A percentile compares a stretch with the other conserved stretches of the same genome.
These are phyloP conservation scores for Andinoacara biseriatus DNA, from an alignment of 2,113 vertebrate species.

Conservation along the genomic window DNA sequence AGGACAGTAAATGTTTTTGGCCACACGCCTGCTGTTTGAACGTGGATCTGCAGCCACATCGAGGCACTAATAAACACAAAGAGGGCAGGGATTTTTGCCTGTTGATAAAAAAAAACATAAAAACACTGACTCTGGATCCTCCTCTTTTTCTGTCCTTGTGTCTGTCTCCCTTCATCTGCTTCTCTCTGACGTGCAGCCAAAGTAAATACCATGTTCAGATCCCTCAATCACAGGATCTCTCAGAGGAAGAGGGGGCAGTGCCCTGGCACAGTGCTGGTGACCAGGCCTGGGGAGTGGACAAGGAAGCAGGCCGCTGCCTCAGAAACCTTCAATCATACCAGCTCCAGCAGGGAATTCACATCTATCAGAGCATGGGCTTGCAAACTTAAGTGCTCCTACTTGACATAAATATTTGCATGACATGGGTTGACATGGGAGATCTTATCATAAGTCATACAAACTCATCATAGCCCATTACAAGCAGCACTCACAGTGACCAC, in stretches of 20 bases:
- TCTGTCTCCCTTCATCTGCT: slow-evolving; percentile 36
- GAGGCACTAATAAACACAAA: slow-evolving; percentile 30
- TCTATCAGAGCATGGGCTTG: slow-evolving; percentile 68
- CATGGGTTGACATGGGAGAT: slow-evolving; percentile 71
- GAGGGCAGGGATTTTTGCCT: slow-evolving; percentile 21
- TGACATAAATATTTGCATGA: slow-evolving; percentile 80
- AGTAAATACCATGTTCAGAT: slow-evolving; percentile 68
- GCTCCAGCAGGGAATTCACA: slow-evolving; percentile 66
- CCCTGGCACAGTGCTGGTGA: slow-evolving; percentile 65
- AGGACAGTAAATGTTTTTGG: slow-evolving; percentile 37
- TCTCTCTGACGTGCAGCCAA: slow-evolving; percentile 64
- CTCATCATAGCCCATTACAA: slow-evolving; percentile 69
- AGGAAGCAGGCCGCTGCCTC: slow-evolving; percentile 71
- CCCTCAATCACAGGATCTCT: slow-evolving; percentile 78
- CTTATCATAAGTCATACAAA: slow-evolving; percentile 76
- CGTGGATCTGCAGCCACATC: slow-evolving; percentile 18
- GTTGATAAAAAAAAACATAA: slow-evolving; percentile 31
- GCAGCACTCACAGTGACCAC: slow-evolving; percentile 65
- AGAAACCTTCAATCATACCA: slow-evolving; percentile 60
- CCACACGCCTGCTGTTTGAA: slow-evolving; percentile 43
- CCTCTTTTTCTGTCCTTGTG: slow-evolving; percentile 37
- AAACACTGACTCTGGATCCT: slow-evolving; percentile 23
- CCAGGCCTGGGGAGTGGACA: slow-evolving; percentile 42
- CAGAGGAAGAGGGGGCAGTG: slow-evolving; percentile 75
- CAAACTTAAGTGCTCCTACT: slow-evolving; percentile 62